A percentile compares a stretch with the other conserved stretches of the same genome.
Conservation (phyloP, 2,113 vertebrate genomes). For the Calyptommatus sinebrachiatus region DNA sequence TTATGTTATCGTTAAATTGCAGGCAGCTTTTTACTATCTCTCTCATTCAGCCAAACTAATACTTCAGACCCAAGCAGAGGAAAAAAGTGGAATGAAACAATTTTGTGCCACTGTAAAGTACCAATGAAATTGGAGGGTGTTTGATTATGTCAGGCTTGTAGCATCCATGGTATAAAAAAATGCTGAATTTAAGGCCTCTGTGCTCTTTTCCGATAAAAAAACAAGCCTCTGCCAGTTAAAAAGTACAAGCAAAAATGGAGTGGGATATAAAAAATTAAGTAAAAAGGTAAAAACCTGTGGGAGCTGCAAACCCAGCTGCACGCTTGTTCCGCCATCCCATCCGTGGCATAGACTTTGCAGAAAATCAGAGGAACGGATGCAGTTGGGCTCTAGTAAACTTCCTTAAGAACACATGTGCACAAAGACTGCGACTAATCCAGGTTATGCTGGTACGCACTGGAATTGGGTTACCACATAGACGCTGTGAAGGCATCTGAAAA, state of each 20-base stretch:
- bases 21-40: constrained; percentile 50
- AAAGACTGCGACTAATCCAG: not conserved
- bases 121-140: constrained; percentile 17
- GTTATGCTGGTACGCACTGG: no score
- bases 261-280: no score
- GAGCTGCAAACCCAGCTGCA: no score
- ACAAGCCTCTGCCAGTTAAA: no score
- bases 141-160: not conserved
- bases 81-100: constrained; percentile 49
- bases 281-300: no score
- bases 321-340: no score
- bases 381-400: not conserved
- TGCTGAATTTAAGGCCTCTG: no score
- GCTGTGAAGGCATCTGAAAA: no score
- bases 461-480: no score
- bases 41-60: constrained; percentile 60
- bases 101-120: constrained; percentile 30
- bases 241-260: no score
- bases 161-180: not conserved
- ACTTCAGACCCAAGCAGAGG: constrained; percentile 34
- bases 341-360: not conserved
- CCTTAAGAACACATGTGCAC: not conserved
- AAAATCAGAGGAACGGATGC: not conserved
- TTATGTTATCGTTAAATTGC: constrained; percentile 60
- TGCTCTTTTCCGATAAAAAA: no score